Conservation (phyloP, 1,140 invertebrate genomes). For the Globodera rostochiensis region DNA sequence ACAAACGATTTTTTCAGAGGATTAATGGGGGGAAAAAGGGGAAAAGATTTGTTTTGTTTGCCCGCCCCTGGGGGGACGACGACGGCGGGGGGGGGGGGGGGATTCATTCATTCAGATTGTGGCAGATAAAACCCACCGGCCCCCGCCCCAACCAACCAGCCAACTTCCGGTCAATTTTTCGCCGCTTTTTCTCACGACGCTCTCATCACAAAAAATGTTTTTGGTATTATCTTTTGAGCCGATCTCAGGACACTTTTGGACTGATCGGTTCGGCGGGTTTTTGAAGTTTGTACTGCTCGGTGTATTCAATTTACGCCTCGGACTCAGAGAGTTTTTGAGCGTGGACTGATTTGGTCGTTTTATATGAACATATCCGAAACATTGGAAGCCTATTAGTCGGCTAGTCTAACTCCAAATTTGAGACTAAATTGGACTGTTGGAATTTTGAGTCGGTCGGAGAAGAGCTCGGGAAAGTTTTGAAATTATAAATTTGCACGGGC, state of each 20-base stretch:
- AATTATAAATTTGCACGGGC: no score
- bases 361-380: no score
- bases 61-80: no score
- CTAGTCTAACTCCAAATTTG: no score
- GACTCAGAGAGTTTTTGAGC: no score
- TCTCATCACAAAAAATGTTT: background rate
- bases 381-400: no score
- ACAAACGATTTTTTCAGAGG: background rate
- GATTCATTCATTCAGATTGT: background rate
- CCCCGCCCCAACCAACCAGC: background rate
- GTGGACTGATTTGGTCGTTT: no score
- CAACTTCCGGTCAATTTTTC: background rate
- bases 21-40: background rate
- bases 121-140: background rate
- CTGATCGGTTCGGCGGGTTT: background rate
- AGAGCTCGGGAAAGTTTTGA: no score
- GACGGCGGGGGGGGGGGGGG: no score
- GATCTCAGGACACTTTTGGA: background rate
- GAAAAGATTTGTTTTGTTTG: background rate
- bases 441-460: no score
- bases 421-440: no score
- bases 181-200: background rate
- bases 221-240: background rate
- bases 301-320: no score
- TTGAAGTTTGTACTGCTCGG: background rate